Evolutionary conservation across 2,888 invertebrate genomes (phyloP), one percentile per base, ranked within the genome.

Genomic region (Cryptus viduatorius): DNA sequence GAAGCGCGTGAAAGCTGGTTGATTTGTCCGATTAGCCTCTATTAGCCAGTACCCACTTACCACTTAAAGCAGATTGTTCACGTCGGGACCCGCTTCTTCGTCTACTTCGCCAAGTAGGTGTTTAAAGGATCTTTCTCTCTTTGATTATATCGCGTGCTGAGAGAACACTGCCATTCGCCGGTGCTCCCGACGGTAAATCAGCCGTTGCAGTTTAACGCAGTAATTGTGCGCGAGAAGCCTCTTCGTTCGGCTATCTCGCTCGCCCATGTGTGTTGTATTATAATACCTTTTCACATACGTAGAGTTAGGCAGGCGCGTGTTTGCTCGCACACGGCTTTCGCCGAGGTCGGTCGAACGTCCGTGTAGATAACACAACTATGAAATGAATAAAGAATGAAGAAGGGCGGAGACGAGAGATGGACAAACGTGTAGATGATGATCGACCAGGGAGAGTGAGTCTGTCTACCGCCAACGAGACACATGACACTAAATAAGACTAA

Each of bases 1-100:
- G 84, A 88, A 88, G 79, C 86, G 87, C 89, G 87, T 86, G 89
- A 89, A 89, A 87, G 88, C 85, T 82, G 87, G 87, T 86, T 87
- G 89, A 90, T 88, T 90, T 84, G 86, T 84, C 85, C 88, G 91
- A 91, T 92, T 92, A 92, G 90, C 87, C 89, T 87, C 89, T 88
- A 90, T 92, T 91, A 92, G 89, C 88, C 88, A 87, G 88, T 86
- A 86, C 86, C 87, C 89, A 89, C 88, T 89, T 90, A 88, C 90
- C 89, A 90, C 89, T 90, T 90, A 87, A 78, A 86, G 73, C 87
- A 86, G 89, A 91, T 91, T 90, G 90, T 90, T 91, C 88, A 83
- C 80, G 86, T 64, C 24, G 48, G 8, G 37, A 53, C 12, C 65
- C 42, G 67, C 67, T 31, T 77, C 77, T n/a, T 53, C 71, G 72